Evolutionary conservation across 2,113 vertebrate species (phyloP), one percentile per base, ranked within the genome.

Genomic region (Labeo rohita): DNA sequence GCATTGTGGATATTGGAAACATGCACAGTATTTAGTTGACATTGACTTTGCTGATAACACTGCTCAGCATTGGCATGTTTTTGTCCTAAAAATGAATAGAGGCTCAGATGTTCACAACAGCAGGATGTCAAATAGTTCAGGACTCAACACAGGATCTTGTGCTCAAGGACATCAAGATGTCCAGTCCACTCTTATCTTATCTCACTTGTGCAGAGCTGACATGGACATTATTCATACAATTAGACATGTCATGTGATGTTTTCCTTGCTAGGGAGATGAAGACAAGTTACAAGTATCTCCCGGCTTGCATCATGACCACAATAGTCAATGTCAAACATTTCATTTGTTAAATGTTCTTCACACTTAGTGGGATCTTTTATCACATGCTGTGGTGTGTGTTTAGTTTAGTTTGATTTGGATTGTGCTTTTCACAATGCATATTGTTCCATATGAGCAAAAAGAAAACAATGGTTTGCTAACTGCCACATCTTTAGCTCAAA

Each of bases 151-250:
- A 6, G 65, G 52, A 43, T 54, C 36, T 47, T 9, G 39, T 73
- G 61, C 75, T 78, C 83, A 84, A 87, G 81, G 89, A 84, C 88
- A 65, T 52, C 70, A 61, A 84, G 88, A 87, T 89, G 74, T 85
- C 78, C 83, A 70, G 87, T 50, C 36, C 73, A 70, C n/a, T 66
- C 75, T 88, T 90, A 86, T 94, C 86, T 90, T 89, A 91, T 92
- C 88, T 72, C 34, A 66, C 12, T 78, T 50, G 36, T 82, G 81
- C 80, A 87, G 18, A 70, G 83, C n/a, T 10, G 36, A 72, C 82
- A 84, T 76, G 78, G 50, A 56, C 50, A 79, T 65, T 72, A 28
- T 34, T 15, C 21, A 28, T 54, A 28, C 45, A 21, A 34, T 89
- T 84, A 18, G 59, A 45, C 12, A 61, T 86, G 76, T 56, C 76